Evolutionary conservation across 2,797 vertebrate genomes (phyloP), one percentile per base, ranked within the genome.

Genomic region (Cynopterus sphinx): DNA sequence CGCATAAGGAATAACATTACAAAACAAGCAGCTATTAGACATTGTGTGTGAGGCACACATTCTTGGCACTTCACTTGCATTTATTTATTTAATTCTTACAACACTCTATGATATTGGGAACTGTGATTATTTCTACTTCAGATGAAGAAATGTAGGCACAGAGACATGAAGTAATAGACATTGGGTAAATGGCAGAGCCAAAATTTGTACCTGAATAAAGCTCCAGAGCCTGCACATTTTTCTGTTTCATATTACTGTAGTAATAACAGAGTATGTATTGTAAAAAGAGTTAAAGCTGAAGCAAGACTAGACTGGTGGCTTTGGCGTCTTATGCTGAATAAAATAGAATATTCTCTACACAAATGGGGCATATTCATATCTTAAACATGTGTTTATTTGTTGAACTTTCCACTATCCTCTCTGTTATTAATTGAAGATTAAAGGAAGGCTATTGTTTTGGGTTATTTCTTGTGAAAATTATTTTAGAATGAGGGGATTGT

Each of bases 151-250:
- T 43, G 41, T 61, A 78, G 36, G 43, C 87, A 90, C 77, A 93
- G 67, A 82, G 26, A 92, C 87, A 85, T 63, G 82, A 82, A 93
- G 79, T 65, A 51, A 68, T 93, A 33, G 33, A 33, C 33, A 33
- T 33, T 33, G 2, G 86, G 94, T 82, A 92, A 96, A 94, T 51
- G 74, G 41, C 87, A 73, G 57, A 90, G 61, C 81, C 84, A 81
- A 84, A 90, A 63, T 92, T 61, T 93, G n/a, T 17, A 57, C 77
- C 89, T 84, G 73, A 65, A 84, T 95, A 91, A 87, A 89, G 31
- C 61, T 70, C 61, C 67, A 68, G 55, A 93, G 68, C 53, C 84
- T 5, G 28, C 49, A 13, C 31, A 21, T 33, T 71, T 57, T 24
- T 36, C 78, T 70, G 43, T 49, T 90, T 70, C 89, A 91, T n/a